Evolutionary conservation across 2,113 vertebrate species (phyloP).

Genomic region (Elgaria multicarinata): DNA sequence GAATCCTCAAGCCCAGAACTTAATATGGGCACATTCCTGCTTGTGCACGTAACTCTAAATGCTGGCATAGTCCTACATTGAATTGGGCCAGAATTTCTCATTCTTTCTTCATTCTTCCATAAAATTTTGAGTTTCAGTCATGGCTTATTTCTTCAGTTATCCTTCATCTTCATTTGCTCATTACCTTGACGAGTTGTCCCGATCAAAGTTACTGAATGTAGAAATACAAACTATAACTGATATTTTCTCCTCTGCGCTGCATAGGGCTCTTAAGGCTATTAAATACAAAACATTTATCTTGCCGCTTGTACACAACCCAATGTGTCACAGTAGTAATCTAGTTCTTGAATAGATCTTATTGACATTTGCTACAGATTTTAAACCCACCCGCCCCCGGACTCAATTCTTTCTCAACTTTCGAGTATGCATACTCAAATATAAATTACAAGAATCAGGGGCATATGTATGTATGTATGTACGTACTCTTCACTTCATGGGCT

Average conservation of each 20-base stretch:
- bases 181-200: not conserved
- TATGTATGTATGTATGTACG: too few relatives aligned
- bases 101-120: not conserved
- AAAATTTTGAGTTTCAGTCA: not conserved
- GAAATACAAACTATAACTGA: not conserved
- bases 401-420: not conserved
- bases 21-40: too few relatives aligned
- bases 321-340: not conserved
- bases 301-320: not conserved
- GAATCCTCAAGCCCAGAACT: too few relatives aligned
- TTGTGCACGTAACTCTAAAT: too few relatives aligned
- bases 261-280: not conserved
- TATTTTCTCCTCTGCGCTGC: too few relatives aligned
- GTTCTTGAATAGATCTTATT: not conserved
- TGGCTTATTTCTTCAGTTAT: not conserved
- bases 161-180: not conserved
- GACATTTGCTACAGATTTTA: not conserved
- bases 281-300: not conserved
- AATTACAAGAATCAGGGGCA: not conserved
- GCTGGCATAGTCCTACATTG: too few relatives aligned
- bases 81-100: not conserved
- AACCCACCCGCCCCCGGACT: too few relatives aligned
- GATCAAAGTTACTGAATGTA: not conserved
- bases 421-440: not conserved
- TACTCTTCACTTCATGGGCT: too few relatives aligned